Evolutionary conservation across 2,888 invertebrate genomes (phyloP), one percentile per base, ranked within the genome.

Genomic region (Aspidiotus destructor): DNA sequence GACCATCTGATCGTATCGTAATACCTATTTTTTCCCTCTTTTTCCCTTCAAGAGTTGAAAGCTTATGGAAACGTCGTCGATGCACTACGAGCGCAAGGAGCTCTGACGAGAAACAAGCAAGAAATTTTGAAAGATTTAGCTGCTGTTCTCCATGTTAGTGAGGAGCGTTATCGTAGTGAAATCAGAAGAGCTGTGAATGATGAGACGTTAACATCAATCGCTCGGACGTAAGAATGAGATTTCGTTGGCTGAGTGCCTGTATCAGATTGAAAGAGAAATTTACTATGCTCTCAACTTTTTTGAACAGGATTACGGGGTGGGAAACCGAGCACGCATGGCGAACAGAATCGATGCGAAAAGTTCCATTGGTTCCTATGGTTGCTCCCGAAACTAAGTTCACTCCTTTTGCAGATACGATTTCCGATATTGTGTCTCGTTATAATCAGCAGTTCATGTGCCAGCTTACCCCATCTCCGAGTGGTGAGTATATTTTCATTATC

Each of bases 141-240:
- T 17, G 41, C 41, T 8, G 40, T 61, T 1, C 60, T 68, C 28
- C 60, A 61, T 54, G 44, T 68, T 53, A 41, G 54, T 2, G 68
- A 68, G 16, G 53, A 68, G 41, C 61, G 60, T 42, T 54, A 53
- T 52, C 61, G 68, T 9, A 68, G 61, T 61, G 68, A 68, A 68
- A 68, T 68, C 11, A 44, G 68, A 61, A 60, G 68, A 54, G 68
- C 68, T 9, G 68, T 58, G 8, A 68, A 68, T 54, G 61, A 68
- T 54, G 52, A 68, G 41, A 42, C 54, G 9, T 42, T 68, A n/a
- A 68, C 48, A 17, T 58, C 17, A 11, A 54, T 68, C 16, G 68
- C 68, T 16, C 60, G 41, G 15, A 40, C 61, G 68, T 68, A 68
- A 28, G 28, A 28, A 28, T 5, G 28, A 28, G 28, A 28, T 28